Conservation (phyloP, 2,797 vertebrate species). For the Ataeniobius toweri region DNA sequence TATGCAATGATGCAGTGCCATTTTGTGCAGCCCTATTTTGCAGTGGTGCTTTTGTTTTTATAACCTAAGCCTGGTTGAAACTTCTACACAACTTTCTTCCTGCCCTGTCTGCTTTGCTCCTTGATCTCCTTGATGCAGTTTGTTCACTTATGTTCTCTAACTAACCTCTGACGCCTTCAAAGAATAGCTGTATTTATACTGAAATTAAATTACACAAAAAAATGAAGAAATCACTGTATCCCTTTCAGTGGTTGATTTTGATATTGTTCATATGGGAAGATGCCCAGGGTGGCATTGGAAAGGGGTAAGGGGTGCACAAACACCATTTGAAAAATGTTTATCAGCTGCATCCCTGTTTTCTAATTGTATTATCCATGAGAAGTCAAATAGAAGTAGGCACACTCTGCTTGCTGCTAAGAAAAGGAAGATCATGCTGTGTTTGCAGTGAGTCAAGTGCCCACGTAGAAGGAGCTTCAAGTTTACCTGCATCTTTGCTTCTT, state of each 20-base stretch:
- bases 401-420: too few relatives aligned
- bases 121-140: neutral
- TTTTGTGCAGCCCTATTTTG: neutral
- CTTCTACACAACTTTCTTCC: neutral
- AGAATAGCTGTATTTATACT: neutral
- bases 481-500: neutral
- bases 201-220: neutral
- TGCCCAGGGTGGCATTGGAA: neutral
- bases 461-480: neutral
- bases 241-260: neutral
- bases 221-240: neutral
- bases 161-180: neutral
- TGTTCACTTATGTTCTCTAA: too few relatives aligned
- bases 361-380: too few relatives aligned
- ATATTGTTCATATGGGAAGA: neutral
- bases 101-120: neutral
- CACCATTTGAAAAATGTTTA: neutral
- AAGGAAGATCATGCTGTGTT: neutral
- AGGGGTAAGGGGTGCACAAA: too few relatives aligned
- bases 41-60: neutral
- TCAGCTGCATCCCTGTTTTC: too few relatives aligned
- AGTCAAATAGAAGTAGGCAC: too few relatives aligned
- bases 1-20: too few relatives aligned
- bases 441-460: neutral
- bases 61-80: neutral